phyloP scores from a whole-genome alignment of 2,888 invertebrate species.

The Elgonia sp. region DNA sequence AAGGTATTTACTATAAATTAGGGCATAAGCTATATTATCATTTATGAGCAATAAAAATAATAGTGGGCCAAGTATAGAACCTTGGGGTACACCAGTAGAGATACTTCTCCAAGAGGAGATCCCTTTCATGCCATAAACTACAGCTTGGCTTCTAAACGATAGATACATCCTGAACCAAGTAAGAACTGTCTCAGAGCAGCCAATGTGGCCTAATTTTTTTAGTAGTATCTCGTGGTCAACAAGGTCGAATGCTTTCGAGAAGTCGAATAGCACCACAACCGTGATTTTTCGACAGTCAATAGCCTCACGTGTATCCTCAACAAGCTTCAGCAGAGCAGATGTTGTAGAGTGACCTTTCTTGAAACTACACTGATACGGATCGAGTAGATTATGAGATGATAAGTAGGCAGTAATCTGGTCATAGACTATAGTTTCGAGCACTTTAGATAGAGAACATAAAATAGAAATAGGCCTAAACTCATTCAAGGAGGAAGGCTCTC shows the following conservation, averaged over 20 bases:
- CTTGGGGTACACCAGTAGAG: constrained; percentile 1
- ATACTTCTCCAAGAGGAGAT: not conserved
- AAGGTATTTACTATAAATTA: not conserved
- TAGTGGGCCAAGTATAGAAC: constrained; percentile 16
- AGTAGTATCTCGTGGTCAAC: not conserved
- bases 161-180: not conserved
- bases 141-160: not conserved
- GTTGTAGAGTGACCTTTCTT: not conserved
- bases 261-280: constrained; percentile 2
- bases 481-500: no score
- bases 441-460: no score
- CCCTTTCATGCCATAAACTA: not conserved
- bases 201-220: not conserved
- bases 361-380: not conserved
- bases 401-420: no score
- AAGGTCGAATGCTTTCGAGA: no score
- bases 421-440: no score
- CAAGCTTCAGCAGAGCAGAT: not conserved
- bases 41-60: constrained; percentile 2
- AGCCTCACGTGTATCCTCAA: not conserved
- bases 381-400: not conserved
- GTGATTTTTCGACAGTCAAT: not conserved
- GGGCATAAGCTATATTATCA: not conserved
- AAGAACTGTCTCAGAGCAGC: not conserved
- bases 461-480: no score